Evolutionary conservation across 2,113 vertebrate species (phyloP).

Genomic region (Dendrocopos noguchii): DNA sequence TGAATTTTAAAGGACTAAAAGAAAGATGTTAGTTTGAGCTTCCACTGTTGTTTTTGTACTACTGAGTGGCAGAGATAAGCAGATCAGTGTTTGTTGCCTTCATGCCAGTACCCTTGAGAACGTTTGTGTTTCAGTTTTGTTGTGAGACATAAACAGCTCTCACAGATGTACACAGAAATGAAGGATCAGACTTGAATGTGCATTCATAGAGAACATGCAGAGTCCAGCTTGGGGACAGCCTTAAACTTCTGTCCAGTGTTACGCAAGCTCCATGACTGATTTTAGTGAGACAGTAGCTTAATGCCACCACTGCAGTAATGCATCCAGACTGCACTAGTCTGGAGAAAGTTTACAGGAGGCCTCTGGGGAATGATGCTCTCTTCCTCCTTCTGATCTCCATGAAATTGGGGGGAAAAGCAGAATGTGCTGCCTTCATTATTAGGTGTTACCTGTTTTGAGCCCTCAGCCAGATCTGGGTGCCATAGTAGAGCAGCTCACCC

Average conservation of each 20-base stretch:
- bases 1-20: background rate
- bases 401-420: background rate
- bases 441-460: background rate
- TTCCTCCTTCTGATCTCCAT: background rate
- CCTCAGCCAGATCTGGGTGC: background rate
- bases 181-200: background rate
- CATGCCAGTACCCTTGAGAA: background rate
- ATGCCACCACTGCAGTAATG: background rate
- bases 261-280: background rate
- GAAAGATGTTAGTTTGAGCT: background rate
- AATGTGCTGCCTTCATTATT: background rate
- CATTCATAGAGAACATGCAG: background rate
- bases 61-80: background rate
- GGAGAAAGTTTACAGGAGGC: background rate
- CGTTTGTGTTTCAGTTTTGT: background rate
- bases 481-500: background rate
- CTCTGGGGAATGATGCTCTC: background rate
- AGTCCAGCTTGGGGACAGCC: background rate
- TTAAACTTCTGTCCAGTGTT: background rate
- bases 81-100: background rate
- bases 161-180: background rate
- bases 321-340: background rate
- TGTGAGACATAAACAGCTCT: background rate
- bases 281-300: background rate
- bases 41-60: background rate